phyloP scores from a whole-genome alignment of 2,888 invertebrate species.

The Andricus quercusramuli region DNA sequence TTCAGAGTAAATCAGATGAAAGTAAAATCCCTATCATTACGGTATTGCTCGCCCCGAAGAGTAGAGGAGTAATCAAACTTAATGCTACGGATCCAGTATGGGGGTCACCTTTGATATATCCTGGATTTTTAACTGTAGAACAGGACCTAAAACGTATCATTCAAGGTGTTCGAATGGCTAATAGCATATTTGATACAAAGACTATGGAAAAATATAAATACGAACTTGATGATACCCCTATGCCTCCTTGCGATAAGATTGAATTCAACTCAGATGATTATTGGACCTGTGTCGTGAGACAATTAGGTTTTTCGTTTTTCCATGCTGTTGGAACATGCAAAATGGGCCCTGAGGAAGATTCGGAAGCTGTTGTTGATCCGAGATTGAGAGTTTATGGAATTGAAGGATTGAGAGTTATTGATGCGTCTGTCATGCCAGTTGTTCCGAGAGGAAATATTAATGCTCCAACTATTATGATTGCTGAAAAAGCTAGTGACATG shows the following conservation, averaged over 20 bases:
- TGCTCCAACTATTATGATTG: slow-evolving; percentile 82
- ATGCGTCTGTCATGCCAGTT: slow-evolving; percentile 83
- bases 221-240: not conserved
- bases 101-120: slow-evolving; percentile 84
- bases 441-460: slow-evolving; percentile 82
- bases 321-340: slow-evolving; percentile 82
- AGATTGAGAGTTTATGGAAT: slow-evolving; percentile 80
- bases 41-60: slow-evolving; percentile 49
- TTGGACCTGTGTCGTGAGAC: slow-evolving; percentile 77
- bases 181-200: slow-evolving; percentile 82
- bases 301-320: slow-evolving; percentile 81
- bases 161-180: slow-evolving; percentile 82
- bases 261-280: slow-evolving; percentile 57
- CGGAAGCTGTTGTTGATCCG: slow-evolving; percentile 79
- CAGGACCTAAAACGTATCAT: slow-evolving; percentile 85
- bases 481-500: slow-evolving; percentile 82
- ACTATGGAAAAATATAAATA: slow-evolving; percentile 77
- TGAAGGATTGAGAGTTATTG: slow-evolving; percentile 80
- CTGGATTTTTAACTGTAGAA: slow-evolving; percentile 85
- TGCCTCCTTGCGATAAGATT: not conserved
- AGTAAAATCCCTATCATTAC: slow-evolving; percentile 75
- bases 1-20: too few species aligned
- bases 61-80: slow-evolving; percentile 54
- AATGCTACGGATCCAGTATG: slow-evolving; percentile 54
- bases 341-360: slow-evolving; percentile 80